Percentiles rank a stretch among this genome's conserved stretches.
phyloP scores from a whole-genome alignment of 2,797 vertebrate species.

The Siniperca scherzeri region DNA sequence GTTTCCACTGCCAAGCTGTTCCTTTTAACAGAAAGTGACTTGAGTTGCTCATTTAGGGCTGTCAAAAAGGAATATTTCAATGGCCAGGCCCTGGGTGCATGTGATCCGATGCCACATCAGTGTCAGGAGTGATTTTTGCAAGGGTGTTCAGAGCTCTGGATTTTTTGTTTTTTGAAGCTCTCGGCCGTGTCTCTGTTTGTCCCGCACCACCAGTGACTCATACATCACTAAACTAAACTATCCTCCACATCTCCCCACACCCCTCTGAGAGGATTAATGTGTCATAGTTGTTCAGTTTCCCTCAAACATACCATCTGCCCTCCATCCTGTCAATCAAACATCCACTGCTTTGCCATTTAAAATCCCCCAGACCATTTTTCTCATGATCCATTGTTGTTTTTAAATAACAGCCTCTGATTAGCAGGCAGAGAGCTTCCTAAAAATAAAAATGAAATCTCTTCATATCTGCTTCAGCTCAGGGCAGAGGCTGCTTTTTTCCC shows the following conservation, averaged over 20 bases:
- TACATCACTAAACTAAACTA: conserved; percentile 44
- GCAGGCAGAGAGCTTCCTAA: conserved; percentile 62
- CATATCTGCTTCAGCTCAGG: conserved; percentile 49
- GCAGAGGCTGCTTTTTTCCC: conserved; percentile 39
- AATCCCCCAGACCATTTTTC: conserved; percentile 68
- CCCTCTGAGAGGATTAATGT: conserved; percentile 57
- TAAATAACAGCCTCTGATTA: conserved; percentile 77
- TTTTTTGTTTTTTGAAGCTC: conserved; percentile 35
- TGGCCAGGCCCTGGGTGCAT: conserved; percentile 36
- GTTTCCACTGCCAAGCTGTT: conserved; percentile 55
- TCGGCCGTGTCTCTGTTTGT: conserved; percentile 43
- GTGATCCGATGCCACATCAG: conserved; percentile 57
- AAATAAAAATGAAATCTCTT: conserved; percentile 73
- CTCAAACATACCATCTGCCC: conserved; percentile 73
- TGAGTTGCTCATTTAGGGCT: conserved; percentile 48
- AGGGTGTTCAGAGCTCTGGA: conserved; percentile 23
- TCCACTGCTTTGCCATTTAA: conserved; percentile 55
- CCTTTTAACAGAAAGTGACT: conserved; percentile 48
- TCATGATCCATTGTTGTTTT: conserved; percentile 79
- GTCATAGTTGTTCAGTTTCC: conserved; percentile 68
- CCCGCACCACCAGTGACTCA: conserved; percentile 55
- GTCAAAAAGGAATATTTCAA: conserved; percentile 50
- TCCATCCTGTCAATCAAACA: conserved; percentile 75
- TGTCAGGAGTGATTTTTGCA: conserved; percentile 42
- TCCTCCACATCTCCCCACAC: conserved; percentile 1